phyloP scores from a whole-genome alignment of 2,888 invertebrate genomes.

The Chymomyza fuscimana region DNA sequence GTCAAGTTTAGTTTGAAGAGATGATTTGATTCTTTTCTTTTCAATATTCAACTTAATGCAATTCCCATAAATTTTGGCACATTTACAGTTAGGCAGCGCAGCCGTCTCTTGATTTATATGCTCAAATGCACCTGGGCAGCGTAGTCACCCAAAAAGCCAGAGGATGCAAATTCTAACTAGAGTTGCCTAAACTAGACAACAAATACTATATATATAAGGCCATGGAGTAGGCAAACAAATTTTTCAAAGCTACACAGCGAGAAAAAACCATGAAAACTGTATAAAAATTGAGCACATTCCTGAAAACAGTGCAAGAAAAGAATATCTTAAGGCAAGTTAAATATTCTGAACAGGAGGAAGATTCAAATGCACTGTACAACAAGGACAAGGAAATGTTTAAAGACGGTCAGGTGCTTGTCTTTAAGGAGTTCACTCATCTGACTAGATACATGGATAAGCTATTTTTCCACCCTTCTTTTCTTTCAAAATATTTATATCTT shows the following conservation, averaged over 20 bases:
- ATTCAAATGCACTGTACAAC: no score
- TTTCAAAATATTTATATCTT: no score
- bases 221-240: conserved; percentile 14
- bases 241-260: neutral
- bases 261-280: no score
- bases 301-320: no score
- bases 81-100: neutral
- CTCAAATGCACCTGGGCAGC: neutral
- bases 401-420: no score
- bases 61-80: neutral
- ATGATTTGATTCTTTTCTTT: conserved; percentile 23
- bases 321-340: no score
- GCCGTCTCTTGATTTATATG: neutral
- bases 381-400: no score
- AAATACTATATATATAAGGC: conserved; percentile 15
- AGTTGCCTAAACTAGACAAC: conserved; percentile 2
- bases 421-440: no score
- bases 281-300: no score
- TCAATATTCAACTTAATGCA: neutral
- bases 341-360: no score
- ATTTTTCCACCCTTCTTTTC: no score
- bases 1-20: conserved; percentile 28
- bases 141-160: neutral
- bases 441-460: no score
- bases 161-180: conserved; percentile 4